Conservation (phyloP, 2,888 invertebrate genomes). For the Scaptomyza flava region DNA sequence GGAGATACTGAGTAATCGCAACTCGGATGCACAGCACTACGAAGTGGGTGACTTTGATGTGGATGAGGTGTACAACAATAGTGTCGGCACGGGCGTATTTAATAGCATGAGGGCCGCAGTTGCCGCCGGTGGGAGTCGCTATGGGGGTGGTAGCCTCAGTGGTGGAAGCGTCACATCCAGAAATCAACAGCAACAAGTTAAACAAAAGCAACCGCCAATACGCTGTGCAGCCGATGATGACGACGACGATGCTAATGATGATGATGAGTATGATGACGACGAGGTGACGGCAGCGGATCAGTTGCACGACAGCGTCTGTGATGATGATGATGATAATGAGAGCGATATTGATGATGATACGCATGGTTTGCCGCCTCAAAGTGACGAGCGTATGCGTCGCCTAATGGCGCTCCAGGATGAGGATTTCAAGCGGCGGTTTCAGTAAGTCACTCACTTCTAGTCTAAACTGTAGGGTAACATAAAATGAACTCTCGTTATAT, state of each 20-base stretch:
- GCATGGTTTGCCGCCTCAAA: conserved; percentile 77
- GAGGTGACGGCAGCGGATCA: conserved; percentile 71
- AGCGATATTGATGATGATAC: conserved; percentile 74
- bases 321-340: conserved; percentile 79
- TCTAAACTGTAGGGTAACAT: neutral
- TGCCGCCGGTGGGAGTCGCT: conserved; percentile 60
- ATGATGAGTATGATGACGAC: conserved; percentile 76
- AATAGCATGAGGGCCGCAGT: conserved; percentile 71
- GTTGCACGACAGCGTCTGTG: conserved; percentile 74
- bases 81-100: conserved; percentile 67
- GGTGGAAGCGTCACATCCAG: conserved; percentile 71
- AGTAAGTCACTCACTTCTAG: conserved; percentile 66
- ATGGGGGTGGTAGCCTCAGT: conserved; percentile 68
- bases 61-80: conserved; percentile 76
- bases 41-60: conserved; percentile 79
- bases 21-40: conserved; percentile 82
- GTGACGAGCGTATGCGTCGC: conserved; percentile 82
- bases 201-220: conserved; percentile 52
- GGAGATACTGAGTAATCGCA: conserved; percentile 83
- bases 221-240: conserved; percentile 58
- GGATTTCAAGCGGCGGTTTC: conserved; percentile 82
- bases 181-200: conserved; percentile 50
- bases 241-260: conserved; percentile 70
- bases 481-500: neutral
- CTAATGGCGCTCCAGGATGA: conserved; percentile 82